phyloP scores from a whole-genome alignment of 2,797 vertebrate species.

The Threskiornis aethiopicus region DNA sequence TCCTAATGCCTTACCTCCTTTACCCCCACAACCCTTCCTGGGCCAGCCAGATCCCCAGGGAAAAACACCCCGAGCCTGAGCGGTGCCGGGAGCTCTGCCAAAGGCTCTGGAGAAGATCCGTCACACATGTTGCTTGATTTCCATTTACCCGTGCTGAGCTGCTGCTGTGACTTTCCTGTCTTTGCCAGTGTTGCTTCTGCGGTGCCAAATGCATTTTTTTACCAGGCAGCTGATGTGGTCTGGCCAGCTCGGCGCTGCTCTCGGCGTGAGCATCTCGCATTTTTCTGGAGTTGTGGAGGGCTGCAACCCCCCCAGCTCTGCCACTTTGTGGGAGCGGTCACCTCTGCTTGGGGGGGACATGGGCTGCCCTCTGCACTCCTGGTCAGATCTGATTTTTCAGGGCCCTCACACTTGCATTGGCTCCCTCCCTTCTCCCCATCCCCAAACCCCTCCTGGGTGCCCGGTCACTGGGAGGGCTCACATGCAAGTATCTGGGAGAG shows the following conservation, averaged over 20 bases:
- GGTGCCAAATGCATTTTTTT: neutral
- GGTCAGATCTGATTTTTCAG: neutral
- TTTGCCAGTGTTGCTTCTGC: neutral
- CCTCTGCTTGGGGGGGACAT: accelerated
- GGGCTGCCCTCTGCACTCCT: neutral
- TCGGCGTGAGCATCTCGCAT: neutral
- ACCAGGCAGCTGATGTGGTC: neutral
- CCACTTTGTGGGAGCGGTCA: neutral
- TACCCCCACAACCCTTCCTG: neutral
- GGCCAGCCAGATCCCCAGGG: neutral
- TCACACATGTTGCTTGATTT: slow-evolving; percentile 5
- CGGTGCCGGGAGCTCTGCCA: neutral
- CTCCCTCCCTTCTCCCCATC: neutral
- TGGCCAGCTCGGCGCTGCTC: neutral
- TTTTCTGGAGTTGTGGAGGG: neutral
- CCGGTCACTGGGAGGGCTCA: accelerated
- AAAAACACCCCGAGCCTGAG: neutral
- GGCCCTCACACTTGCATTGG: accelerated
- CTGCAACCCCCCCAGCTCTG: neutral
- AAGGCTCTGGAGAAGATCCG: neutral
- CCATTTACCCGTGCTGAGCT: neutral
- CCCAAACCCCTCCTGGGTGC: neutral
- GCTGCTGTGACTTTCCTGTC: slow-evolving; percentile 24
- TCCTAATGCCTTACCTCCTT: neutral
- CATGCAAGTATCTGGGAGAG: accelerated